Conservation (phyloP, 1,140 invertebrate species). For the Drosophila sucinea region DNA sequence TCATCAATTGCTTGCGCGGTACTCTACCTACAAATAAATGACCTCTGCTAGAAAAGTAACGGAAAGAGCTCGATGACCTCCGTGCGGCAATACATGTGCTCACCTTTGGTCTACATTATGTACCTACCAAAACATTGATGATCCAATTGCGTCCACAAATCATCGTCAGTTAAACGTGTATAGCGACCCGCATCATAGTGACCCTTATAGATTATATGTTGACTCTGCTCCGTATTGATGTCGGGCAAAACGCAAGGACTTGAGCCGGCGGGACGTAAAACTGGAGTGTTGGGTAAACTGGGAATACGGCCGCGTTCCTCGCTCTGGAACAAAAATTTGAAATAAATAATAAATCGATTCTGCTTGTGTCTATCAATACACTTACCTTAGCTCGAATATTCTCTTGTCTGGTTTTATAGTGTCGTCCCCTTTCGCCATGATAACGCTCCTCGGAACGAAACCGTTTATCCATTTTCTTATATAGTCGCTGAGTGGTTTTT, state of each 20-base stretch:
- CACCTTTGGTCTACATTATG: not conserved
- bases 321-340: constrained; percentile 83
- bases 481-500: constrained; percentile 85
- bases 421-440: constrained; percentile 86
- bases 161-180: constrained; percentile 90
- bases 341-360: not conserved
- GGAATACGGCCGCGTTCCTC: constrained; percentile 90
- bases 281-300: constrained; percentile 86
- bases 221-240: constrained; percentile 87
- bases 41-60: too few relatives aligned
- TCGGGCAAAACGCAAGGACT: constrained; percentile 87
- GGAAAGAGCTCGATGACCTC: not conserved
- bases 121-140: constrained; percentile 73
- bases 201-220: constrained; percentile 88
- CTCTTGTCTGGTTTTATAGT: constrained; percentile 87
- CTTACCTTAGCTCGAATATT: constrained; percentile 88
- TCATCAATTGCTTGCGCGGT: too few relatives aligned
- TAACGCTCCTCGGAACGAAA: constrained; percentile 92
- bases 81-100: not conserved
- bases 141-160: constrained; percentile 88
- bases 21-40: too few relatives aligned
- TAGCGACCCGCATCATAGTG: constrained; percentile 89
- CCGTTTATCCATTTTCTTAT: constrained; percentile 92
- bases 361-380: not conserved
- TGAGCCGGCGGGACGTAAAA: constrained; percentile 86